These are phyloP conservation scores for Tachina lurida DNA, from an alignment of 2,888 invertebrate species.

Conservation along the genomic window DNA sequence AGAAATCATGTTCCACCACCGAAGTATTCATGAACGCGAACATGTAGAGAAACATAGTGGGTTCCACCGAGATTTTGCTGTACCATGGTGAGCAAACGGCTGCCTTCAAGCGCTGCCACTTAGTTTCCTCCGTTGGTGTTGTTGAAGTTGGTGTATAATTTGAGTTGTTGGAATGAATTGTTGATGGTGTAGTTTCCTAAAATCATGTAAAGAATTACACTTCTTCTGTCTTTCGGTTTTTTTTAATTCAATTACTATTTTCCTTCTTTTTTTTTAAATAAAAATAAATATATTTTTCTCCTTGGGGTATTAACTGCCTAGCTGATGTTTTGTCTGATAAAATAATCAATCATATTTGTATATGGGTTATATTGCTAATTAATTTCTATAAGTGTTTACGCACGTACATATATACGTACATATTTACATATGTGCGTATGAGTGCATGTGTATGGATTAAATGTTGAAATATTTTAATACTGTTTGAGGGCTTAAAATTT, in stretches of 20 bases:
- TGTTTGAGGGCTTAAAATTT: no score
- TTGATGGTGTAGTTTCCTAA: conserved; percentile 71
- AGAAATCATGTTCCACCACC: conserved; percentile 91
- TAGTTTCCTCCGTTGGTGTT: conserved; percentile 23
- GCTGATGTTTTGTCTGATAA: not conserved
- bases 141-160: not conserved
- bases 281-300: not conserved
- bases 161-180: not conserved
- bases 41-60: conserved; percentile 94
- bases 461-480: no score
- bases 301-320: not conserved
- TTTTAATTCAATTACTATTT: no score
- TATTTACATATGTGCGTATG: not conserved
- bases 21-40: conserved; percentile 92
- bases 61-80: conserved; percentile 89
- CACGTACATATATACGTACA: no score
- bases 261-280: not conserved
- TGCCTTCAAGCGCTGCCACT: conserved; percentile 41
- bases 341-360: conserved; percentile 14
- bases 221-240: no score
- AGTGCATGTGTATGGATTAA: not conserved
- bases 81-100: conserved; percentile 71
- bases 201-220: conserved; percentile 72
- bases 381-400: not conserved
- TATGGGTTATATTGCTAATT: conserved; percentile 23